A percentile compares a stretch with the other conserved stretches of the same genome.
phyloP scores from a whole-genome alignment of 2,113 vertebrate species.

The Prochilodus magdalenae region DNA sequence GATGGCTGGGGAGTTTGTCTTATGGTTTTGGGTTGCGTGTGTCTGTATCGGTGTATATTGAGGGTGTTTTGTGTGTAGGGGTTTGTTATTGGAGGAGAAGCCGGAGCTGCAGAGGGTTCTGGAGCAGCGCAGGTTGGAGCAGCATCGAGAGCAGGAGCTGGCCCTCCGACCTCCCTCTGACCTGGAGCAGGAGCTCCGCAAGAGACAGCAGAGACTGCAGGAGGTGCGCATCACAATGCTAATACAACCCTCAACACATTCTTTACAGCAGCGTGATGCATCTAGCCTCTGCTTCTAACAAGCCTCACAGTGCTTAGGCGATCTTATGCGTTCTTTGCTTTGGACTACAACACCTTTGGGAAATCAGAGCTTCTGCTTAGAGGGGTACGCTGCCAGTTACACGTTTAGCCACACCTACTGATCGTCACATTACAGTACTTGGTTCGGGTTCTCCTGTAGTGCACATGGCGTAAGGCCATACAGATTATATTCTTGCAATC shows the following conservation, averaged over 20 bases:
- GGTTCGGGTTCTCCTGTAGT: too few species aligned
- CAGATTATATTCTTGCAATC: too few species aligned
- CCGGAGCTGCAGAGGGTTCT: constrained; percentile 76
- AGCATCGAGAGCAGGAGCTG: constrained; percentile 75
- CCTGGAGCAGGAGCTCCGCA: constrained; percentile 80
- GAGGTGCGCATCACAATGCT: constrained; percentile 65
- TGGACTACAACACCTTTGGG: not conserved
- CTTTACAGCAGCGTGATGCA: not conserved
- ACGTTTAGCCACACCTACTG: too few species aligned
- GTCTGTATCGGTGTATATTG: not conserved
- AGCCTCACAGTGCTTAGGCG: not conserved
- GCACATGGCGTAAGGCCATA: too few species aligned
- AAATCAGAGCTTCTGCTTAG: not conserved
- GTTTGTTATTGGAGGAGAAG: constrained; percentile 75
- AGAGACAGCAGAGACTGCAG: constrained; percentile 77
- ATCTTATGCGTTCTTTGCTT: too few species aligned
- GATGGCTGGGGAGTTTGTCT: not conserved
- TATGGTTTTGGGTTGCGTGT: not conserved
- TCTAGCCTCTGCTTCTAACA: not conserved
- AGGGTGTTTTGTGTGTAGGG: constrained; percentile 60
- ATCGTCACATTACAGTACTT: too few species aligned
- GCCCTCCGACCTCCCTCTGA: constrained; percentile 70
- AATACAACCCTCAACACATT: not conserved
- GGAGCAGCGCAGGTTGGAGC: constrained; percentile 74
- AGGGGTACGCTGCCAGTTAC: too few species aligned